These are phyloP conservation scores for Turnix velox DNA, from an alignment of 2,113 vertebrate species.

Conservation along the genomic window DNA sequence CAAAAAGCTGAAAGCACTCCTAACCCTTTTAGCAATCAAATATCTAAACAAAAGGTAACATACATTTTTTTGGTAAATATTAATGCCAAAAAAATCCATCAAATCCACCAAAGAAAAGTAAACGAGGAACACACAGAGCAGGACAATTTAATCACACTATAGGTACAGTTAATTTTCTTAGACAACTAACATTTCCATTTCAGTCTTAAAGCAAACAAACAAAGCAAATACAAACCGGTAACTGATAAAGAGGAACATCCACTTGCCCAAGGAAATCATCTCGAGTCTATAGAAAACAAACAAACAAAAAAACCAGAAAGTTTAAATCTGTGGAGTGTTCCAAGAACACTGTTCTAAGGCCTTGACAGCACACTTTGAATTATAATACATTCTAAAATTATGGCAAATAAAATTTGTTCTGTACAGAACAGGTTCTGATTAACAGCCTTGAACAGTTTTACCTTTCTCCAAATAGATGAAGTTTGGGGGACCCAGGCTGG, in stretches of 20 bases:
- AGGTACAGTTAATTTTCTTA: neutral
- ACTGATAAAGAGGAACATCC: conserved; percentile 92
- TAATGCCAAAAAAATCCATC: neutral
- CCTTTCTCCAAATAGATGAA: neutral
- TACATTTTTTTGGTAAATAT: neutral
- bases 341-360: neutral
- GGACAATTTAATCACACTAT: neutral
- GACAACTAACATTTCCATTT: neutral
- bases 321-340: neutral
- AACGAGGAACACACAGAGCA: neutral
- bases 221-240: conserved; percentile 85
- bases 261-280: conserved; percentile 98
- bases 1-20: neutral
- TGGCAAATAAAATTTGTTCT: neutral
- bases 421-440: neutral
- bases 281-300: conserved; percentile 81
- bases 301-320: neutral
- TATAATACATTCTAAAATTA: neutral
- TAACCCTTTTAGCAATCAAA: neutral
- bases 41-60: neutral
- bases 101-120: neutral
- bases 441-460: neutral
- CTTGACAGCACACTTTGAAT: neutral
- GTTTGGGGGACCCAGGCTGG: neutral
- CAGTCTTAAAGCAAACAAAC: neutral